These are phyloP conservation scores for Pristionchus entomophagus DNA, from an alignment of 2,888 invertebrate species.

Conservation along the genomic window DNA sequence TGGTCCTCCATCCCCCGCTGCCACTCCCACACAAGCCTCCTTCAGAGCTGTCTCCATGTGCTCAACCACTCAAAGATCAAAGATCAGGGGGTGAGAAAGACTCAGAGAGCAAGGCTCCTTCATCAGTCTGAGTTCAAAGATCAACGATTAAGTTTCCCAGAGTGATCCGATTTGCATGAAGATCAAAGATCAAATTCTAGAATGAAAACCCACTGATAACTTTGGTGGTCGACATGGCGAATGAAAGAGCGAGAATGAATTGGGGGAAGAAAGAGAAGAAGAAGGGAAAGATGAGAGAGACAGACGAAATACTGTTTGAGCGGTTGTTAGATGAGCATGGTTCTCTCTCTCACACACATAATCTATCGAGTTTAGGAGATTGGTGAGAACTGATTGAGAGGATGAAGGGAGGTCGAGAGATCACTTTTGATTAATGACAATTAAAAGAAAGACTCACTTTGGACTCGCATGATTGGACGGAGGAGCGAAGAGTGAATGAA, in stretches of 20 bases:
- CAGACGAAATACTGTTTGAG: not conserved
- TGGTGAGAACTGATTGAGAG: not conserved
- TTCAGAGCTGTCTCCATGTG: slow-evolving; percentile 68
- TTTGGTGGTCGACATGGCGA: not conserved
- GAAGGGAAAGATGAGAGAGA: not conserved
- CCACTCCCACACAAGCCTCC: slow-evolving; percentile 69
- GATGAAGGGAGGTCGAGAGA: not conserved
- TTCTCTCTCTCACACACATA: not conserved
- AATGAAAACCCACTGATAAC: slow-evolving; percentile 27
- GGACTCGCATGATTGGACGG: not conserved
- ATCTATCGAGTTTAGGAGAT: not conserved
- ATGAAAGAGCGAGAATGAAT: not conserved
- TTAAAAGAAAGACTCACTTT: not conserved
- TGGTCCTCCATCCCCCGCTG: slow-evolving; percentile 70
- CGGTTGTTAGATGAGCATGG: not conserved
- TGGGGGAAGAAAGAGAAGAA: not conserved
- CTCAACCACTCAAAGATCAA: slow-evolving; percentile 51
- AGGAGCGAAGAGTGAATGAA: not conserved
- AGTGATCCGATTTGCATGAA: not conserved
- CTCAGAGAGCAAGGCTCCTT: too few species aligned
- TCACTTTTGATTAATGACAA: too few species aligned
- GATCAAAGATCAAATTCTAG: not conserved
- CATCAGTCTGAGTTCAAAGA: not conserved
- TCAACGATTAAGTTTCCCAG: not conserved
- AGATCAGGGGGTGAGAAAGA: not conserved